A percentile compares a stretch with the other conserved stretches of the same genome.
These are phyloP conservation scores for Aphis craccivora DNA, from an alignment of 1,140 invertebrate genomes.

Conservation along the genomic window DNA sequence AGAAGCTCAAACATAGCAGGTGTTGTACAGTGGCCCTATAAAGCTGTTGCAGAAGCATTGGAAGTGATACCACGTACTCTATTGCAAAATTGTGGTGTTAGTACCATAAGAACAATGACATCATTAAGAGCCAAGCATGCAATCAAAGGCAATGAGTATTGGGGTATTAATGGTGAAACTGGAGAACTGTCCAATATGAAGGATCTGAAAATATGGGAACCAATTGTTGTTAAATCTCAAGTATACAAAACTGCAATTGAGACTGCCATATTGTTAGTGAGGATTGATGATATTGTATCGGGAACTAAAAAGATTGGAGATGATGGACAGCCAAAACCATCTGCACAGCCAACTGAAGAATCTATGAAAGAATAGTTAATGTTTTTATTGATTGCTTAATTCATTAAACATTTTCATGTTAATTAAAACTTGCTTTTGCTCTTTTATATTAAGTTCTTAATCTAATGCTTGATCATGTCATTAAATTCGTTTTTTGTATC, in stretches of 20 bases:
- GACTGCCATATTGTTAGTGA: constrained; percentile 92
- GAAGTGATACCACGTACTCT: constrained; percentile 98
- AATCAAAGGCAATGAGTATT: constrained; percentile 68
- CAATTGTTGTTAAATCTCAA: constrained; percentile 92
- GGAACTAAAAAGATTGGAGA: constrained; percentile 90
- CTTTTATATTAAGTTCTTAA: not conserved
- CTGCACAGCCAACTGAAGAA: constrained; percentile 61
- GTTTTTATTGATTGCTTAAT: not conserved
- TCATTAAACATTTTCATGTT: not conserved
- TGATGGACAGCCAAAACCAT: constrained; percentile 65
- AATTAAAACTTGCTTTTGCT: not conserved
- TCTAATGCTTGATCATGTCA: not conserved
- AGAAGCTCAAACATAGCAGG: constrained; percentile 75
- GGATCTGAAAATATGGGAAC: constrained; percentile 91
- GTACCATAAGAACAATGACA: constrained; percentile 93
- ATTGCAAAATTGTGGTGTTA: constrained; percentile 98
- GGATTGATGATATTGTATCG: constrained; percentile 99
- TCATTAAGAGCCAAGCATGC: constrained; percentile 87
- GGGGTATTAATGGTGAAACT: constrained; percentile 95
- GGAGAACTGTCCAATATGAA: constrained; percentile 94
- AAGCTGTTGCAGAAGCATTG: constrained; percentile 90
- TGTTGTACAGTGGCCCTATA: constrained; percentile 88
- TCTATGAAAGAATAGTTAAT: constrained; percentile 62
- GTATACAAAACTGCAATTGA: constrained; percentile 98
- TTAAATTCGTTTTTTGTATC: not conserved